phyloP scores from a whole-genome alignment of 2,797 vertebrate species.

The Melopsittacus undulatus region DNA sequence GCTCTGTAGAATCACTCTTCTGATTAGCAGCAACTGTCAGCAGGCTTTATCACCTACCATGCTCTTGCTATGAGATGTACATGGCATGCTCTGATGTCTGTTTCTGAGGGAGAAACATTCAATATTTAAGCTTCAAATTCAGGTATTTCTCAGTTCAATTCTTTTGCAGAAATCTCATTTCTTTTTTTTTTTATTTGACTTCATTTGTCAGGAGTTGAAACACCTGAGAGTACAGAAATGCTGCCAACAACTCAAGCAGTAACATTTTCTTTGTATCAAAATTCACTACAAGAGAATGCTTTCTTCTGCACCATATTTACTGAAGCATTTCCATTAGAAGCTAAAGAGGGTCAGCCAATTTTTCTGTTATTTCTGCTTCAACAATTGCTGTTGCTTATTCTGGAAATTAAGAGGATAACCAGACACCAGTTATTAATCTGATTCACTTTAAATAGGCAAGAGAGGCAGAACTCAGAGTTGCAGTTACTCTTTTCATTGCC shows the following conservation, averaged over 20 bases:
- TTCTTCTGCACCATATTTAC: not conserved
- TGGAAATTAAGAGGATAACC: not conserved
- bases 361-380: slow-evolving; percentile 2
- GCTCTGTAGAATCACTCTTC: not conserved
- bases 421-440: slow-evolving; percentile 30
- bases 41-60: slow-evolving; percentile 7
- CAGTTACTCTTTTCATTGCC: not conserved
- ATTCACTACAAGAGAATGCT: not conserved
- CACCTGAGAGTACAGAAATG: not conserved
- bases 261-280: not conserved
- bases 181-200: not conserved
- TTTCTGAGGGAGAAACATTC: not conserved
- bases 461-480: not conserved
- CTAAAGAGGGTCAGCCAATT: not conserved
- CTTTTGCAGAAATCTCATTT: not conserved
- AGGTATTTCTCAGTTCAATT: not conserved
- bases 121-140: not conserved
- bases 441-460: not conserved
- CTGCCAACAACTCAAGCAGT: not conserved
- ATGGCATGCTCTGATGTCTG: not conserved
- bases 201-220: not conserved
- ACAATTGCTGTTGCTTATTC: not conserved
- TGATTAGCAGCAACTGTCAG: slow-evolving; percentile 48
- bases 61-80: not conserved
- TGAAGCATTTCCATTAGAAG: slow-evolving; percentile 3